Evolutionary conservation across 53 echinoderm and acorn worm genomes (phyloP).

Genomic region (Pentamera pediparva): DNA sequence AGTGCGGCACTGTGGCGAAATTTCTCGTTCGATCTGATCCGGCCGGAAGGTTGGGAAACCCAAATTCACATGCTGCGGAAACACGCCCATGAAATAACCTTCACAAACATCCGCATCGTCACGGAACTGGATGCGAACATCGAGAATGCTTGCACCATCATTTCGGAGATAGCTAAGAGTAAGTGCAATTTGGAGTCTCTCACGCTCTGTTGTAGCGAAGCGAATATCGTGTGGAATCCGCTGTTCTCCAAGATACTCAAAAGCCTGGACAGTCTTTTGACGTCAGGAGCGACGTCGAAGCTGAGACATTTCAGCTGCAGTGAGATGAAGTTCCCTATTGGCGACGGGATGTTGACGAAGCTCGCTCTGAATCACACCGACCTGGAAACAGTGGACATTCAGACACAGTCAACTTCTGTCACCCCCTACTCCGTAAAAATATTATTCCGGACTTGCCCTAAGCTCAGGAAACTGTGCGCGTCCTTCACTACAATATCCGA

Average conservation of each 20-base stretch:
- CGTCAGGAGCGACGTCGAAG: not conserved
- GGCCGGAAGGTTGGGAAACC: conserved; percentile 7
- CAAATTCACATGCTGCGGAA: not conserved
- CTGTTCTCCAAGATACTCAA: conserved; percentile 15
- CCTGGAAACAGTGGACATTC: conserved; percentile 22
- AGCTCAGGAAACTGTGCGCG: conserved; percentile 15
- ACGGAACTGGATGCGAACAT: conserved; percentile 17
- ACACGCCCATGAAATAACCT: not conserved
- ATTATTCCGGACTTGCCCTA: conserved; percentile 8
- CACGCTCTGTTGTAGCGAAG: conserved; percentile 2
- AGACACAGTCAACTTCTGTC: conserved; percentile 18
- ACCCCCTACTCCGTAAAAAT: conserved; percentile 16
- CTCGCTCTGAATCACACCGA: conserved; percentile 7
- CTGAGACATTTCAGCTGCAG: conserved; percentile 27
- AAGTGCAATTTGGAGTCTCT: conserved; percentile 16
- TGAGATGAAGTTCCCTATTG: conserved; percentile 21
- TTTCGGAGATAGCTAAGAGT: not conserved
- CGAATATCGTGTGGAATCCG: conserved; percentile 21
- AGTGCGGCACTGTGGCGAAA: conserved; percentile 2
- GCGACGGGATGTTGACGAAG: conserved; percentile 17
- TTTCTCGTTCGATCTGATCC: conserved; percentile 5
- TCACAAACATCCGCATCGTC: conserved; percentile 17
- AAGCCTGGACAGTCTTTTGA: conserved; percentile 3
- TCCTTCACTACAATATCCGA: conserved; percentile 11
- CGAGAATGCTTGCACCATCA: conserved; percentile 7